Evolutionary conservation across 2,113 vertebrate species (phyloP).

Genomic region (Cnemophilus loriae): DNA sequence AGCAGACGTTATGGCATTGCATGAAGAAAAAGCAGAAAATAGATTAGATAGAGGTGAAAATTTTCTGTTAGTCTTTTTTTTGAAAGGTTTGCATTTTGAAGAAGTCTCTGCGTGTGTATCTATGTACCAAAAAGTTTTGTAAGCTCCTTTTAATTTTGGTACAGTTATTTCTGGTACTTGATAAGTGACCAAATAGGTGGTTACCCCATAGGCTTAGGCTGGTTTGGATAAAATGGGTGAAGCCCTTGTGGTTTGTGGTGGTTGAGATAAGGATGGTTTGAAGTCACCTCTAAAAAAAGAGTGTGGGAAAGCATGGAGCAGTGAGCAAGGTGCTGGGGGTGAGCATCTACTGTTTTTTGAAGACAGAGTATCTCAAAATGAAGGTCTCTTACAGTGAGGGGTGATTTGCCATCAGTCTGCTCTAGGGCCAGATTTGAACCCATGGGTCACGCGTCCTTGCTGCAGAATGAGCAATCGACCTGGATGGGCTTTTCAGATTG

Average conservation of each 20-base stretch:
- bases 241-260: neutral
- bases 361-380: neutral
- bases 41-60: neutral
- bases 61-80: neutral
- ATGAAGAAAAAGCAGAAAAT: neutral
- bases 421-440: neutral
- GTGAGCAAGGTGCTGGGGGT: neutral
- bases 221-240: neutral
- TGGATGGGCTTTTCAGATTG: neutral
- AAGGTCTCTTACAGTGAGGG: neutral
- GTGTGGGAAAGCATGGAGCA: neutral
- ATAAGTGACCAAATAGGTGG: neutral
- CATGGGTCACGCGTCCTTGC: rapidly evolving
- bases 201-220: neutral
- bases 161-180: neutral
- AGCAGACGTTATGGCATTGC: neutral
- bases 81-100: neutral
- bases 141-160: neutral
- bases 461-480: neutral
- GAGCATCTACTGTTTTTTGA: neutral
- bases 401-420: neutral
- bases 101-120: neutral
- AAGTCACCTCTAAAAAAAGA: neutral
- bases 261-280: neutral
- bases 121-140: neutral